A percentile compares a stretch with the other conserved stretches of the same genome.
phyloP scores from a whole-genome alignment of 2,888 invertebrate species.

The Heliconius erato region DNA sequence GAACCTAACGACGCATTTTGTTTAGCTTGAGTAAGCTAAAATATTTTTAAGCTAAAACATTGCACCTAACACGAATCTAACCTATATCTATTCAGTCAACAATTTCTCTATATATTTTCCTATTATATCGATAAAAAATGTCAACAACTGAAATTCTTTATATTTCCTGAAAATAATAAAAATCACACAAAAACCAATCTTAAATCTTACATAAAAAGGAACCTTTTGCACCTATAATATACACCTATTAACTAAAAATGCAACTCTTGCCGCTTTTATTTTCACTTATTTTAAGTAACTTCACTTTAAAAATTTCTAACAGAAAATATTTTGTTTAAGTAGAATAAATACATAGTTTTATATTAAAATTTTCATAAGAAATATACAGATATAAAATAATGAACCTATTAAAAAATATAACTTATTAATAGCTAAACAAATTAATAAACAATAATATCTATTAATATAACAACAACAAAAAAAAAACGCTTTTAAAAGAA shows the following conservation, averaged over 20 bases:
- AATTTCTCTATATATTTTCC: too few relatives aligned
- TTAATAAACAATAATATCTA: too few relatives aligned
- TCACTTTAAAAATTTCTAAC: background rate
- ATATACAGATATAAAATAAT: background rate
- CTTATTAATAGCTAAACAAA: background rate
- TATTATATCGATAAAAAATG: too few relatives aligned
- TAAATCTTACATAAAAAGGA: background rate
- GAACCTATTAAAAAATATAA: background rate
- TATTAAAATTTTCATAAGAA: too few relatives aligned
- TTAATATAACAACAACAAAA: too few relatives aligned
- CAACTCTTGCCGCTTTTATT: conserved; percentile 16
- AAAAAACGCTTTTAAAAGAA: background rate
- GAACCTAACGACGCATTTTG: too few relatives aligned
- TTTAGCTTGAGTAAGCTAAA: too few relatives aligned
- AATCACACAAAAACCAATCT: background rate
- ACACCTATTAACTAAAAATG: background rate
- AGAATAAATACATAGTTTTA: background rate
- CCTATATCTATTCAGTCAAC: too few relatives aligned
- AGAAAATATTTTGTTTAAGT: background rate
- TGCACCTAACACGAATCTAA: too few relatives aligned
- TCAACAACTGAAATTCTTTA: background rate
- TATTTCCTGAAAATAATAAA: background rate
- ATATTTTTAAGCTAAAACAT: too few relatives aligned
- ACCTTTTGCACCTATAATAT: background rate
- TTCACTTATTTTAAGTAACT: background rate